Base-by-base conservation (phyloP, 2,888 invertebrate genomes). In the Trichopoda pennipes region DNA sequence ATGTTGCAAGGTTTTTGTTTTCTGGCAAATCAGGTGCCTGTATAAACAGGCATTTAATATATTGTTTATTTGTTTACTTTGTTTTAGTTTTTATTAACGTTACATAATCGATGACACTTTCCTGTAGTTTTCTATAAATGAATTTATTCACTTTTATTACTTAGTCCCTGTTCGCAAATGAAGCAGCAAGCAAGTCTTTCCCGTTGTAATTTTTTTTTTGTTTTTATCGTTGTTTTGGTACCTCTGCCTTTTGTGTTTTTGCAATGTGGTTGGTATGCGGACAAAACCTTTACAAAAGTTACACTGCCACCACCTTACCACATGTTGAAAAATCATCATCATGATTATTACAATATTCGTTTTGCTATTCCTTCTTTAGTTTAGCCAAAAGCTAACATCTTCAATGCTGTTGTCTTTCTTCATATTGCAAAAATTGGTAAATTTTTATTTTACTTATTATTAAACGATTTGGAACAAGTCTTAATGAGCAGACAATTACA, bases 31-130 rank as follows among this genome's bases (percentile, higher is more conserved):
- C 32, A 55, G 16, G 10, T 16, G 8, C 32, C 53, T 28, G 28
- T 32, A 53, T 44, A 53, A 51, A 76, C 49, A 19, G 23, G 68
- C 58, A 55, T 35, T 53, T 42, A 21, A 56, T 21, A 35, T 64
- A 14, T 19, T 47, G 44, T 64, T 56, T 19, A 7, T 19, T 44
- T 12, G 32, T 32, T 56, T 56, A 16, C 19, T n/a, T 63, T 35
- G 12, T 44, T 38, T 53, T 58, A 28, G 12, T 72, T 58, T 44
- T n/a, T 16, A 19, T 21, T 16, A 58, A 66, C 32, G 42, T 81
- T 81, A 81, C 78, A 70, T 81, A 81, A 81, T 74, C 78, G 74
- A 55, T 78, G 77, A 81, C 64, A 70, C 74, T 78, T 78, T 63
- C 44, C 32, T 64, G 72, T 64, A 63, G 63, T 70, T 77, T 75